phyloP scores from a whole-genome alignment of 92 coral and sea anemone species.

The Pocillopora meandrina region DNA sequence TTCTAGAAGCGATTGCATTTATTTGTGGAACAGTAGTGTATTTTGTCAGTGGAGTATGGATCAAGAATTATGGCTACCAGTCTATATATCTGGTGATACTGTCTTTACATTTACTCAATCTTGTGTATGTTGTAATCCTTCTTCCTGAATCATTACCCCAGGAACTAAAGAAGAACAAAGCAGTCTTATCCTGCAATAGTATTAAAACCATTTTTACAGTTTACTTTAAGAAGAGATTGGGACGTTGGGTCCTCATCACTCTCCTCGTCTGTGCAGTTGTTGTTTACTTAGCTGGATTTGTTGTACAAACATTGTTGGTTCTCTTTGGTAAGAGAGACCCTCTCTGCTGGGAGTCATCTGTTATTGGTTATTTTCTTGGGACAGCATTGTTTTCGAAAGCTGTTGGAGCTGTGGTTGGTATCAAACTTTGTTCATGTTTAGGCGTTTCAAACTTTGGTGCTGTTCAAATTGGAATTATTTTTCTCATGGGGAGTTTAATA shows the following conservation, averaged over 20 bases:
- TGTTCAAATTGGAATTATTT: conserved; percentile 76
- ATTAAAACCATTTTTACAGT: conserved; percentile 68
- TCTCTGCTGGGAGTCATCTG: conserved; percentile 79
- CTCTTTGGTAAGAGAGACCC: conserved; percentile 78
- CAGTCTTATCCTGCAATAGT: conserved; percentile 48
- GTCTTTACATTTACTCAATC: conserved; percentile 60
- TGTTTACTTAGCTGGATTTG: conserved; percentile 57
- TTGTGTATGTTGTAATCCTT: conserved; percentile 67
- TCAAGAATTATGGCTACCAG: conserved; percentile 68
- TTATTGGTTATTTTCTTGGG: conserved; percentile 83
- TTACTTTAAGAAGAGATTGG: conserved; percentile 62
- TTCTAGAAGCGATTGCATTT: conserved; percentile 89
- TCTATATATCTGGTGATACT: conserved; percentile 83
- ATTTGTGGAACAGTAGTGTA: conserved; percentile 83
- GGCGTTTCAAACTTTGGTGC: conserved; percentile 74
- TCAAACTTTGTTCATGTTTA: conserved; percentile 67
- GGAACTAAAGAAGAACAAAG: conserved; percentile 29
- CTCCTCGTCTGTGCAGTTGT: conserved; percentile 61
- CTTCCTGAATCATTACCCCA: conserved; percentile 82
- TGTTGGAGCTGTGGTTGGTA: conserved; percentile 85
- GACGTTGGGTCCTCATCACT: conserved; percentile 73
- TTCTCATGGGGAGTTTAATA: conserved; percentile 66
- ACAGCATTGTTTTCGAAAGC: conserved; percentile 74
- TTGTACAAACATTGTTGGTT: conserved; percentile 69
- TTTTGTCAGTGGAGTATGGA: conserved; percentile 86